These are phyloP conservation scores for Sceloporus tristichus DNA, from an alignment of 2,113 vertebrate genomes.

Conservation along the genomic window DNA sequence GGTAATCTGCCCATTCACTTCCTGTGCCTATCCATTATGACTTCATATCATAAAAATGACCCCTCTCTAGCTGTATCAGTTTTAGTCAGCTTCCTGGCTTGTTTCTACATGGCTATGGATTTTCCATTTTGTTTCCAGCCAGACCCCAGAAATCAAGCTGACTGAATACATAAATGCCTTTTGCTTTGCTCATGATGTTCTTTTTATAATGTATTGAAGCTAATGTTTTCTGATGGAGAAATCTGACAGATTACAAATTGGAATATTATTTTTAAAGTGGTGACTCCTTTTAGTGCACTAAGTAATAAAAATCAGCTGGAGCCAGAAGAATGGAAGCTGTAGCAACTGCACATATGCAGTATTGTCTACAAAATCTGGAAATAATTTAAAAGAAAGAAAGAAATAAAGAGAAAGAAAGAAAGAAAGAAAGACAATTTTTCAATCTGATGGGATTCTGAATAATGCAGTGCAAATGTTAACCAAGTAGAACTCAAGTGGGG, in stretches of 20 bases:
- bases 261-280: slow-evolving; percentile 69
- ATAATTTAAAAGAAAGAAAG: background rate
- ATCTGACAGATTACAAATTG: slow-evolving; percentile 68
- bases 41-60: background rate
- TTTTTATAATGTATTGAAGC: background rate
- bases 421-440: background rate
- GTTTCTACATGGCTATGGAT: background rate
- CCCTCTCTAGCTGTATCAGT: background rate
- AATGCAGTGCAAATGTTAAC: too few relatives aligned
- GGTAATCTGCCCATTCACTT: background rate
- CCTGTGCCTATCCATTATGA: background rate
- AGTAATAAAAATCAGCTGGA: slow-evolving; percentile 70
- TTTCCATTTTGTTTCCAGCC: background rate
- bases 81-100: background rate
- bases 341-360: background rate
- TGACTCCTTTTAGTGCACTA: slow-evolving; percentile 70
- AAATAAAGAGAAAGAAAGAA: background rate
- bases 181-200: slow-evolving; percentile 28
- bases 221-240: slow-evolving; percentile 66
- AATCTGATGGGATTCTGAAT: too few relatives aligned
- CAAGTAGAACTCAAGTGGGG: too few relatives aligned
- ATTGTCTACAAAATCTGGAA: background rate
- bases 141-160: background rate
- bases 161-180: slow-evolving; percentile 1
- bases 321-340: slow-evolving; percentile 38